These are phyloP conservation scores for Alloplasta piceator DNA, from an alignment of 2,888 invertebrate species.

Conservation along the genomic window DNA sequence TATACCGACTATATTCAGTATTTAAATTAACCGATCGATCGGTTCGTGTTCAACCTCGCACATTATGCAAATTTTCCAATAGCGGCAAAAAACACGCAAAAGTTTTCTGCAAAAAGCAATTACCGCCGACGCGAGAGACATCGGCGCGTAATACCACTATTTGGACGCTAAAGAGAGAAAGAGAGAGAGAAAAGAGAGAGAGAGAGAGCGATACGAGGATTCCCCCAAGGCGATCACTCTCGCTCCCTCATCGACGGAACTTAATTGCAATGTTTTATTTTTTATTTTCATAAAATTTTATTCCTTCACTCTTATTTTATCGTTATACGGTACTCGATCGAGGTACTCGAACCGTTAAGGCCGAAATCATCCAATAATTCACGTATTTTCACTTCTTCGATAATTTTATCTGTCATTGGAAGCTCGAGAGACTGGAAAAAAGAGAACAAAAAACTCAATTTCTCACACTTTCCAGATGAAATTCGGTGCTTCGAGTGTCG, in stretches of 20 bases:
- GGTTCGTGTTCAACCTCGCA: conserved; percentile 78
- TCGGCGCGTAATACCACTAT: conserved; percentile 70
- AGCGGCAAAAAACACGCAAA: conserved; percentile 78
- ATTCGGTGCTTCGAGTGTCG: background rate
- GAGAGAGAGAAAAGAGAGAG: too few species aligned
- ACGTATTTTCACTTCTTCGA: conserved; percentile 35
- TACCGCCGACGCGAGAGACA: conserved; percentile 80
- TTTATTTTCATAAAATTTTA: conserved; percentile 32
- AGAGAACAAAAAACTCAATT: conserved; percentile 18
- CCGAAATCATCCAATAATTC: conserved; percentile 60
- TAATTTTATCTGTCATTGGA: conserved; percentile 24
- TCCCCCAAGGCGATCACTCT: conserved; percentile 61
- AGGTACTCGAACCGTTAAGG: conserved; percentile 50
- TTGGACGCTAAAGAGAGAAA: conserved; percentile 22
- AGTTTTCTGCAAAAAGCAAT: conserved; percentile 81
- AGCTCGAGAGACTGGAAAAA: background rate
- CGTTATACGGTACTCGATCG: conserved; percentile 40
- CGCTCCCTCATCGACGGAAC: conserved; percentile 66
- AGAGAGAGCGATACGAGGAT: background rate
- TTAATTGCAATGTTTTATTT: conserved; percentile 79
- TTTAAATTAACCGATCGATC: conserved; percentile 83
- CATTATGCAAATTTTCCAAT: conserved; percentile 81
- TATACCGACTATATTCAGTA: conserved; percentile 76
- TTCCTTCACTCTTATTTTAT: conserved; percentile 11
- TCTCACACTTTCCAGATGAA: conserved; percentile 36